These are phyloP conservation scores for Magallana gigas DNA, from an alignment of 1,140 invertebrate genomes.

Conservation along the genomic window DNA sequence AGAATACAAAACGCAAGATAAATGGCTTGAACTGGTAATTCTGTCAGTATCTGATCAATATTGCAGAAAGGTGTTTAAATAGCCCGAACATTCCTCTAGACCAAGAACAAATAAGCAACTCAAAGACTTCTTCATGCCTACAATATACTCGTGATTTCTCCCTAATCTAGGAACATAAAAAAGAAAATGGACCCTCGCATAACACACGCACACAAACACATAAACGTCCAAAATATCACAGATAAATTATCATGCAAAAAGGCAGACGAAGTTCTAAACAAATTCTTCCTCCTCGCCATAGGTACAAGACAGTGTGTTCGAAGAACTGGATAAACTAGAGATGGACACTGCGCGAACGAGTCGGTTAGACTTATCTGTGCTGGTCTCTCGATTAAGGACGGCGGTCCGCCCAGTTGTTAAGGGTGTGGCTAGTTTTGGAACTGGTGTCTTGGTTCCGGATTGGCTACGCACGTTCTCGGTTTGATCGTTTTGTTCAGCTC, in stretches of 20 bases:
- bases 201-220: constrained; percentile 6
- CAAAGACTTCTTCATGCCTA: constrained; percentile 10
- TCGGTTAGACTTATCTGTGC: constrained; percentile 41
- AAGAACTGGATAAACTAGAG: constrained; percentile 51
- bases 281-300: constrained; percentile 42
- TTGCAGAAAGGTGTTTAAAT: constrained; percentile 23
- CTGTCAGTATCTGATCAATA: constrained; percentile 18
- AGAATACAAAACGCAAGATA: constrained; percentile 26
- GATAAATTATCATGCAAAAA: constrained; percentile 24
- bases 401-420: constrained; percentile 71
- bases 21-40: not conserved
- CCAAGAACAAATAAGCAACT: constrained; percentile 6
- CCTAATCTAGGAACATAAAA: not conserved
- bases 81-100: constrained; percentile 22
- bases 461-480: constrained; percentile 55
- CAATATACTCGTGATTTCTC: not conserved
- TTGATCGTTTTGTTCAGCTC: constrained; percentile 50
- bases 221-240: constrained; percentile 31
- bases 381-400: constrained; percentile 50
- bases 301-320: constrained; percentile 41
- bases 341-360: constrained; percentile 53
- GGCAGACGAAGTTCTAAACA: constrained; percentile 16
- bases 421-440: constrained; percentile 69
- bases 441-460: constrained; percentile 65
- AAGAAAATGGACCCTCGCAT: constrained; percentile 23